A percentile compares a stretch with the other conserved stretches of the same genome.
These are phyloP conservation scores for Hypotaenidia philippensis DNA, from an alignment of 2,797 vertebrate genomes.

Conservation along the genomic window DNA sequence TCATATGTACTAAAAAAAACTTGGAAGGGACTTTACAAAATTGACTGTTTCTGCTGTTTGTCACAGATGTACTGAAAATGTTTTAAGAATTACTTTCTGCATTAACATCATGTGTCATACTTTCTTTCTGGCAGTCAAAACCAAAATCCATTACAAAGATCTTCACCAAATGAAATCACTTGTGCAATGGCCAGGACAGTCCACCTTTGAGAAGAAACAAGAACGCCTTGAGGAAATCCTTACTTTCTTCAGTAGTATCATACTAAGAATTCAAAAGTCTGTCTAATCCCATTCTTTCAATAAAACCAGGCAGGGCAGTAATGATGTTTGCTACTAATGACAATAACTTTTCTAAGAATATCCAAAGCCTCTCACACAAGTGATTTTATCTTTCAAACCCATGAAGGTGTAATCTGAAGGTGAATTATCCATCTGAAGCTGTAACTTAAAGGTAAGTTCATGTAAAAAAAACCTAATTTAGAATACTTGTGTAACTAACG, in stretches of 20 bases:
- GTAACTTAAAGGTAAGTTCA: neutral
- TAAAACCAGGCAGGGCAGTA: neutral
- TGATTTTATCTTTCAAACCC: neutral
- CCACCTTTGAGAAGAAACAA: neutral
- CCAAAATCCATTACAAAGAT: neutral
- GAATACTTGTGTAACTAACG: neutral
- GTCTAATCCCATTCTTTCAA: neutral
- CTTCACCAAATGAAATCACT: neutral
- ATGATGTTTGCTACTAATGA: neutral
- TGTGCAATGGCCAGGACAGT: neutral
- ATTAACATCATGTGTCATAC: constrained; percentile 14
- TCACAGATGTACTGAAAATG: neutral
- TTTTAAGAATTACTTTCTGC: neutral
- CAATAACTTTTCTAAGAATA: neutral
- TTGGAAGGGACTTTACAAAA: neutral
- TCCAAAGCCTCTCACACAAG: neutral
- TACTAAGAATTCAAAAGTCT: neutral
- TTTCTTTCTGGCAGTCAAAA: constrained; percentile 16
- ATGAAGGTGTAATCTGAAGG: neutral
- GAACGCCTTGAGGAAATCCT: neutral
- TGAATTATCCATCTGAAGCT: neutral
- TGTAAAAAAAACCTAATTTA: neutral
- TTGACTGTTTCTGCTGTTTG: neutral
- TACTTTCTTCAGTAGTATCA: neutral
- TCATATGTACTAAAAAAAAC: neutral